Base-by-base conservation (phyloP, 2,888 invertebrate species). In the Latheticus oryzae region DNA sequence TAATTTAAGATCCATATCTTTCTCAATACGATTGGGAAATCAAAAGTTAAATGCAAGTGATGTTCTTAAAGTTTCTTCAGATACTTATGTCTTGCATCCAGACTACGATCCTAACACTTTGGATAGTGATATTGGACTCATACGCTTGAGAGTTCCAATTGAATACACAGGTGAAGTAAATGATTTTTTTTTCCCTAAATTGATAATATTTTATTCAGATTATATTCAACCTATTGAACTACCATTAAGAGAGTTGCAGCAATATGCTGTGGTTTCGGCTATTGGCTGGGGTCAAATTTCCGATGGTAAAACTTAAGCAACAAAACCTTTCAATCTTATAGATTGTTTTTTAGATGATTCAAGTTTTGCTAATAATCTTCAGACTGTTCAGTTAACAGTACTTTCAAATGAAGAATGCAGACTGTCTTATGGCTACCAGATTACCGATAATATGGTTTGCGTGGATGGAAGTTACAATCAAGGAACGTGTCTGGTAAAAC, bases 211-310 rank as follows among this genome's bases (percentile, higher is more conserved):
- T 30, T 30, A 5, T 48, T 21, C 21, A 50, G 50, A 51, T 12
- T 38, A 38, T n/a, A 30, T 51, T 5, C 5, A n/a, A 21, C 38
- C 51, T n/a, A 9, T 51, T 3, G 8, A 23, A 4, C 13, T 17
- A 8, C 2, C 40, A 1, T 7, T 40, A 8, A 28, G 21, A 5
- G 15, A 12, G 1, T 5, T 48, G 5, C 8, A n/a, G 2, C 8
- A 9, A 13, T 35, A 48, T 24, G 8, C 48, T n/a, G 24, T 35
- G 1, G 48, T 35, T 9, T 21, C 13, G 3, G 48, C 48, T 1
- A n/a, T 51, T 3, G 51, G 51, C n/a, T 51, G 51, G 51, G 51
- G 51, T 2, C 51, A 51, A 40, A 51, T 21, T n/a, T 30, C 30
- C n/a, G 51, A 51, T 28, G 51, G 50, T 50, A 37, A 24, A 8